These are phyloP conservation scores for Drosophila jambulina DNA, from an alignment of 1,140 invertebrate genomes.

Conservation along the genomic window DNA sequence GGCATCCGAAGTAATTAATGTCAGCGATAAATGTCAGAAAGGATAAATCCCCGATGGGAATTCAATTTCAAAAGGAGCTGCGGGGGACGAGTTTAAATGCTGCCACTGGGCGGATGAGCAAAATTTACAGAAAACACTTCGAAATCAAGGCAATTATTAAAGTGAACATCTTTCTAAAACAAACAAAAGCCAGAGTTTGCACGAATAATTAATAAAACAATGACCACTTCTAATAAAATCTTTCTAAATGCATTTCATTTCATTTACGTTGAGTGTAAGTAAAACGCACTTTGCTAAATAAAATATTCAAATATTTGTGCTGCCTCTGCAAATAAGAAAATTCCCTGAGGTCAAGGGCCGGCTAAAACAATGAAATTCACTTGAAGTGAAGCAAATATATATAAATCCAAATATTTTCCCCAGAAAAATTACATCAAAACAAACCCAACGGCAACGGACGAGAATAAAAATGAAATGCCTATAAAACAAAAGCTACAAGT, in stretches of 20 bases:
- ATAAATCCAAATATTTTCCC: slow-evolving; percentile 28
- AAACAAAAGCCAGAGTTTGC: background rate
- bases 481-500: slow-evolving; percentile 3
- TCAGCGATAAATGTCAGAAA: slow-evolving; percentile 47
- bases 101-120: background rate
- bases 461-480: slow-evolving; percentile 18
- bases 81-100: background rate
- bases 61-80: background rate
- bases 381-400: background rate
- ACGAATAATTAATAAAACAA: background rate
- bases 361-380: slow-evolving; percentile 23
- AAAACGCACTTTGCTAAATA: slow-evolving; percentile 1
- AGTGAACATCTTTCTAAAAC: slow-evolving; percentile 1
- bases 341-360: slow-evolving; percentile 5
- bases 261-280: slow-evolving; percentile 1
- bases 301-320: slow-evolving; percentile 14
- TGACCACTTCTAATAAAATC: background rate
- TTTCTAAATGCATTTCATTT: background rate
- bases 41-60: slow-evolving; percentile 8
- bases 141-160: slow-evolving; percentile 2
- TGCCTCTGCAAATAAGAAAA: slow-evolving; percentile 20
- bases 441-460: slow-evolving; percentile 20
- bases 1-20: slow-evolving; percentile 54
- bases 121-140: background rate
- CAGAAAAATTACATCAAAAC: slow-evolving; percentile 41